Base-by-base conservation (phyloP, 2,888 invertebrate species). In the Lagria hirta region DNA sequence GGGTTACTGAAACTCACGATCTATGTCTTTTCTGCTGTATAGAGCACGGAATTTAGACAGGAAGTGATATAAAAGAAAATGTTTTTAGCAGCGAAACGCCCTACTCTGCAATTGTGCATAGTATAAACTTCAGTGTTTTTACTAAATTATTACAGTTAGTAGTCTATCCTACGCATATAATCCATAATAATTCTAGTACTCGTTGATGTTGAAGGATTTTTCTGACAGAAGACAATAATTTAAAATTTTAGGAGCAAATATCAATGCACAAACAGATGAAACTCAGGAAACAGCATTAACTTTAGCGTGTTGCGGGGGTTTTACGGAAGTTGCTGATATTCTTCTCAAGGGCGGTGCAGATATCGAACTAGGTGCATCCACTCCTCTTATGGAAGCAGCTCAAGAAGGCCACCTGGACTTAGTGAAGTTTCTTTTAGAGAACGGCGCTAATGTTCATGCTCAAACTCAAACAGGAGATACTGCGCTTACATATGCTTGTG, bases 201-300 rank as follows among this genome's bases (percentile, higher is more conserved):
- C n/a, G n/a, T n/a, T n/a, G n/a, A n/a, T n/a, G n/a, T n/a, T n/a
- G n/a, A n/a, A n/a, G n/a, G n/a, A 7, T 10, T n/a, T 41, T 34
- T 34, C 21, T 14, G 11, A 15, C 4, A 15, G 17, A n/a, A 46
- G 60, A n/a, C n/a, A n/a, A n/a, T n/a, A n/a, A n/a, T n/a, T n/a
- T n/a, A n/a, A n/a, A n/a, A n/a, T n/a, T 60, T 15, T 41, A 74
- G 81, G 88, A 57, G 98, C 97, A 30, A 88, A 94, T 66, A 95
- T 99, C 69, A 98, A 99, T 76, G 93, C 95, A 50, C 95, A 96
- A 73, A 98, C 98, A 1, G 98, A 98, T 71, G 98, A 99, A 72
- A 97, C 98, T 2, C 96, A 98, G 69, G 96, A 96, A 74, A 97
- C 96, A 1, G 94, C 96, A 2, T 73, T 96, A 14, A 95, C 95